Conservation (phyloP, 2,888 invertebrate species). For the Drosophila subquinaria region DNA sequence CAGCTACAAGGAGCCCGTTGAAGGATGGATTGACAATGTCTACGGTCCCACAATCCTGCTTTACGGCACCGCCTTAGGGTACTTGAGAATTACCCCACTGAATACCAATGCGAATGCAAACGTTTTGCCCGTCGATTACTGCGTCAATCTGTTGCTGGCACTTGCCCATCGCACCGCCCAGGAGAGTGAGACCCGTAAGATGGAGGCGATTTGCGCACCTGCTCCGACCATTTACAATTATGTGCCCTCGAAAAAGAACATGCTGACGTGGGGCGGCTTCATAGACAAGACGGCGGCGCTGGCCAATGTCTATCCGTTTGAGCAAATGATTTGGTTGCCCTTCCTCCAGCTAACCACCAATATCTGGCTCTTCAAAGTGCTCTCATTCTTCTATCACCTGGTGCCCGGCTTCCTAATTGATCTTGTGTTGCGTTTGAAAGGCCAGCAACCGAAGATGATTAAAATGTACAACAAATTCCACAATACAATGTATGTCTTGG, state of each 20-base stretch:
- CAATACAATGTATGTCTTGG: slow-evolving; percentile 90
- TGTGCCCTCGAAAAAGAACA: slow-evolving; percentile 92
- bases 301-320: slow-evolving; percentile 87
- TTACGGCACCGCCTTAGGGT: slow-evolving; percentile 87
- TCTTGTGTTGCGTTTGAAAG: slow-evolving; percentile 71
- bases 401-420: slow-evolving; percentile 89
- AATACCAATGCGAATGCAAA: slow-evolving; percentile 82
- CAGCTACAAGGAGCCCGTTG: slow-evolving; percentile 86
- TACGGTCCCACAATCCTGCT: slow-evolving; percentile 87
- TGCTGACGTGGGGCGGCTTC: slow-evolving; percentile 92
- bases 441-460: slow-evolving; percentile 86
- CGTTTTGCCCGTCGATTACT: slow-evolving; percentile 86
- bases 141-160: slow-evolving; percentile 85
- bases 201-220: slow-evolving; percentile 33
- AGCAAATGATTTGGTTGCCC: slow-evolving; percentile 90
- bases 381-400: slow-evolving; percentile 88
- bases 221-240: slow-evolving; percentile 89
- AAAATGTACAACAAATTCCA: slow-evolving; percentile 92
- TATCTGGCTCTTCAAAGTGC: slow-evolving; percentile 81
- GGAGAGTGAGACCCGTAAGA: neutral
- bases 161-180: slow-evolving; percentile 85
- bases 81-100: slow-evolving; percentile 86
- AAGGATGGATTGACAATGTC: slow-evolving; percentile 90
- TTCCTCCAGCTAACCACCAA: slow-evolving; percentile 86
- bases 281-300: slow-evolving; percentile 76